Base-by-base conservation (phyloP, 2,113 vertebrate genomes). In the Tamias sibiricus region DNA sequence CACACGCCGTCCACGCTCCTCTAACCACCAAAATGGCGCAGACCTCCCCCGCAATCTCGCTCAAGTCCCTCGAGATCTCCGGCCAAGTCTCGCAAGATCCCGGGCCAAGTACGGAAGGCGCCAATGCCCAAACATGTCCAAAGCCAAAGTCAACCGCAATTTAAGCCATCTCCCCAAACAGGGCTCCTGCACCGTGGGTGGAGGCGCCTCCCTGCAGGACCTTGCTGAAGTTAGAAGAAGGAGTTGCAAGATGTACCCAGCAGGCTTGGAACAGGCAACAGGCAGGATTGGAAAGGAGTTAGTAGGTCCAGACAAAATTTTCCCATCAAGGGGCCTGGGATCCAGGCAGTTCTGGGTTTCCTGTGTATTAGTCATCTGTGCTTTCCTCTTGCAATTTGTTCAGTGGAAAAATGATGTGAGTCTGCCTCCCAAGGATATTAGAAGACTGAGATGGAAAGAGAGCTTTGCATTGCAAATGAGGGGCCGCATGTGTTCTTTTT, bases 381-480 rank as follows among this genome's bases (percentile, higher is more conserved):
- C 49, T 87, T 92, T 57, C 37, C 6, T 42, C 49, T 82, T 77
- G 47, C 35, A 40, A 6, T 90, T 49, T 35, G 10, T 26, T 30
- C 49, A 42, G 3, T 57, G 49, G 71, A 32, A 87, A 86, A 77
- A 12, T 28, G 7, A n/a, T 4, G 12, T 4, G 2, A 86, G 11
- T 11, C 37, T 79, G 35, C 69, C 35, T 89, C 20, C 26, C 32
- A n/a, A 20, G 12, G 47, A n/a, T 47, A 11, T 54, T 32, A 84
- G 89, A 72, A 79, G 89, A 44, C 44, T 42, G 66, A 71, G 24
- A 49, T 44, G 47, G n/a, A 76, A 42, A 16, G 37, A 42, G 85
- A 82, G 17, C 35, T 92, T 86, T 62, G 68, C 30, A 86, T 68
- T 89, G 68, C 88, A 76, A 82, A 32, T 81, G 79, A 85, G 37